A percentile compares a stretch with the other conserved stretches of the same genome.
phyloP scores from a whole-genome alignment of 2,113 vertebrate species.

The Misgurnus anguillicaudatus region DNA sequence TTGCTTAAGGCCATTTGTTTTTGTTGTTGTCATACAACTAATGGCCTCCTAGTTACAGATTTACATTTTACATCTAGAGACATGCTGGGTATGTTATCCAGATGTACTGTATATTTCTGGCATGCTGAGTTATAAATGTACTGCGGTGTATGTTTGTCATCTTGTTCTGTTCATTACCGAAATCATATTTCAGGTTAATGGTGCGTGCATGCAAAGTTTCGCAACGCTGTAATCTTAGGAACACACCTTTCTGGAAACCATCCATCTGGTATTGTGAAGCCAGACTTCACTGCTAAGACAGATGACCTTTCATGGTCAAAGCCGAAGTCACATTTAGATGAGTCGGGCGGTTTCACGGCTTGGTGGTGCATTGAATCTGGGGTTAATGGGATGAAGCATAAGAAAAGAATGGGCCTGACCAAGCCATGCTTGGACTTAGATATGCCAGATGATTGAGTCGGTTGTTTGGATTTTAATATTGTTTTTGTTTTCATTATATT shows the following conservation, averaged over 20 bases:
- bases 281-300: conserved; percentile 5
- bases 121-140: conserved; percentile 1
- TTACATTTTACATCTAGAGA: conserved; percentile 1
- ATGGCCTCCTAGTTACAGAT: background rate
- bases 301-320: conserved; percentile 33
- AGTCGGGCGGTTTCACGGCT: conserved; percentile 24
- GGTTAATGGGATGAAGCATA: conserved; percentile 4
- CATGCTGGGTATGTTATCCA: background rate
- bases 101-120: conserved; percentile 1
- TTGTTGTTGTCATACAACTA: background rate
- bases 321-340: conserved; percentile 24
- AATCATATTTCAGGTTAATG: conserved; percentile 30
- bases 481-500: background rate
- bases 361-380: conserved; percentile 23
- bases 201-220: conserved; percentile 1
- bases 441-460: background rate
- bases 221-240: conserved; percentile 17
- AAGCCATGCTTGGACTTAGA: conserved; percentile 19
- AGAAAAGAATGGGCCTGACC: background rate
- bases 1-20: background rate
- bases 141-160: background rate
- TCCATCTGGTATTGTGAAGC: conserved; percentile 37
- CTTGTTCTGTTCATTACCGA: conserved; percentile 1
- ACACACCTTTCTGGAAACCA: conserved; percentile 18
- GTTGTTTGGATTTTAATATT: background rate